Conservation (phyloP, 2,797 vertebrate species). For the Uromys caudimaculatus region DNA sequence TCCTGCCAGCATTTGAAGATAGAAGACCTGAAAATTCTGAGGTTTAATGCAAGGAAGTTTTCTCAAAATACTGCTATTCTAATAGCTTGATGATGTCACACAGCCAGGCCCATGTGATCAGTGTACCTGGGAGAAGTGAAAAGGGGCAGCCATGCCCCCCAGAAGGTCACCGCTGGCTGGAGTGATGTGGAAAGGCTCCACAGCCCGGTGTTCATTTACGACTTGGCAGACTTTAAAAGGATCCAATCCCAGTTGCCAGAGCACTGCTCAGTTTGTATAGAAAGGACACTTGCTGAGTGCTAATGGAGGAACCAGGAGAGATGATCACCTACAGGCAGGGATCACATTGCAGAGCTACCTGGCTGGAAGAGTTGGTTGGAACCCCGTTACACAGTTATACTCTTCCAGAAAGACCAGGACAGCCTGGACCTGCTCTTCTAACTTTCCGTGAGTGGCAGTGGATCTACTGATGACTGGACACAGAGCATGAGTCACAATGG, state of each 20-base stretch:
- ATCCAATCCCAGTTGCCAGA: neutral
- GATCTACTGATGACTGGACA: neutral
- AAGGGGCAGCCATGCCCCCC: neutral
- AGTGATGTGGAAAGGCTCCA: neutral
- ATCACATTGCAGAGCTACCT: constrained; percentile 44
- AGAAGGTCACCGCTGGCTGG: neutral
- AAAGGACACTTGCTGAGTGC: constrained; percentile 39
- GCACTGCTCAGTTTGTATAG: constrained; percentile 29
- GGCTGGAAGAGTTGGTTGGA: constrained; percentile 52
- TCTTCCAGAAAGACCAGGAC: constrained; percentile 39
- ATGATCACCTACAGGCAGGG: constrained; percentile 39
- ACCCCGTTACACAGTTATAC: constrained; percentile 44
- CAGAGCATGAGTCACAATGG: neutral
- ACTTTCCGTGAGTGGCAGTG: neutral
- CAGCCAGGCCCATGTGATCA: neutral
- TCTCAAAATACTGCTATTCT: constrained; percentile 1
- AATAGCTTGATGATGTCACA: neutral
- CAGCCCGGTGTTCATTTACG: neutral
- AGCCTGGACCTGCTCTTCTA: neutral
- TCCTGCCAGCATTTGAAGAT: neutral
- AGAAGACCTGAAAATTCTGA: neutral
- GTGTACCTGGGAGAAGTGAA: neutral
- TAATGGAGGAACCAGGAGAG: constrained; percentile 45
- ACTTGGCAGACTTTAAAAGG: constrained; percentile 39
- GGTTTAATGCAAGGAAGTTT: constrained; percentile 31